phyloP scores from a whole-genome alignment of 2,888 invertebrate genomes.

The Mamestra brassicae region DNA sequence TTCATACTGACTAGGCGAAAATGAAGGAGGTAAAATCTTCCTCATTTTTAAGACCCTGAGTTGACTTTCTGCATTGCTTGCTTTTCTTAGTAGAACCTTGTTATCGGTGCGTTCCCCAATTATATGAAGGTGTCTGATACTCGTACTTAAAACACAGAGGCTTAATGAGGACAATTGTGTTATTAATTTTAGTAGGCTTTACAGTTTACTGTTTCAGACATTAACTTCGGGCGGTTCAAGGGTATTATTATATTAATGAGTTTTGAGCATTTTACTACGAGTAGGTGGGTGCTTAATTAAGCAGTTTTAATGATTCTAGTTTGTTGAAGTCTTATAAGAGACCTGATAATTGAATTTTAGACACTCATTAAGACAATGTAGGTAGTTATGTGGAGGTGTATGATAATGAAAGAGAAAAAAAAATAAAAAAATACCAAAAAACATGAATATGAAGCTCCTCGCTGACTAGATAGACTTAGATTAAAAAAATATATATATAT shows the following conservation, averaged over 20 bases:
- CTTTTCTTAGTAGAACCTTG: background rate
- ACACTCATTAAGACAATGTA: background rate
- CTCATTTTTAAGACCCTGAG: background rate
- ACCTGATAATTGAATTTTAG: background rate
- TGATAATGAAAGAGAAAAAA: background rate
- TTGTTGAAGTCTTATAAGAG: background rate
- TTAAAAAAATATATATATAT: no score
- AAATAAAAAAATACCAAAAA: no score
- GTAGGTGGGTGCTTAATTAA: background rate
- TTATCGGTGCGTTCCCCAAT: conserved; percentile 41
- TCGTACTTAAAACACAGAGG: conserved; percentile 33
- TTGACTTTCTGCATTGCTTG: conserved; percentile 21
- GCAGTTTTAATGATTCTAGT: conserved; percentile 13
- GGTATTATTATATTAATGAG: conserved; percentile 24
- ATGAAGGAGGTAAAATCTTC: background rate
- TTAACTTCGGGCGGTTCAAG: conserved; percentile 21
- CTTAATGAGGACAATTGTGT: conserved; percentile 50
- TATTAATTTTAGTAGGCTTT: conserved; percentile 57
- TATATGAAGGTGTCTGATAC: conserved; percentile 43
- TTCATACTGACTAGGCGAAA: background rate
- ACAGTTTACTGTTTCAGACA: conserved; percentile 40
- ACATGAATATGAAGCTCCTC: no score
- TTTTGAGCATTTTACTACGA: conserved; percentile 22
- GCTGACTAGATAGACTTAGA: no score
- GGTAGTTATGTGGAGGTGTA: background rate